Base-by-base conservation (phyloP, 1,140 invertebrate genomes). In the Drosophila punjabiensis region DNA sequence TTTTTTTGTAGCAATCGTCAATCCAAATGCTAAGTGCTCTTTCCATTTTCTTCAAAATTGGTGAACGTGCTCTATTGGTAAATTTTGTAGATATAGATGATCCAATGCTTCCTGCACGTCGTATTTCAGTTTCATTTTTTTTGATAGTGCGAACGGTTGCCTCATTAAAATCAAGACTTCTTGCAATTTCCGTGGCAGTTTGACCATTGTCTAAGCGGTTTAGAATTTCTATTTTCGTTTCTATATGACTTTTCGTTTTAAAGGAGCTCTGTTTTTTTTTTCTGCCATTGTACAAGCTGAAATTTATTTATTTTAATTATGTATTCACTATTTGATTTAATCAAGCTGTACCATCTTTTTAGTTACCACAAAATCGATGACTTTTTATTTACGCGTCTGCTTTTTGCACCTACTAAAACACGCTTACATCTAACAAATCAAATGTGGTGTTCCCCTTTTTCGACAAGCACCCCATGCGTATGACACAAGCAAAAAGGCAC, bases 11-110 rank as follows among this genome's bases (percentile, higher is more conserved):
- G 58, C 70, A 61, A 50, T 88, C 76, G 76, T 84, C 79, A 70
- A 88, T 70, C 79, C 81, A 82, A 62, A 86, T 76, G 63, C 64
- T 78, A 47, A 82, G 62, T 43, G 77, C 79, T 65, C 59, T 67
- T 67, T 74, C 63, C 28, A 67, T 67, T 58, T 66, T 74, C 48
- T 74, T 64, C 13, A 74, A 70, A 62, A 61, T 63, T 35, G 63
- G 39, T 69, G 67, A 35, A 41, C 55, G 47, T 50, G 39, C 13
- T 68, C 65, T 68, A 47, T 7, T 59, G 39, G 52, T 47, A 59
- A 56, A 68, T 59, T 55, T 68, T 60, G 41, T 69, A 52, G 55
- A 50, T 18, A 62, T 52, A 52, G 32, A 60, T 50, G 14, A 61
- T 11, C n/a, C 47, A 60, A 24, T 30, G n/a, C 66, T 59, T 16